Evolutionary conservation across 2,797 vertebrate species (phyloP).

Genomic region (Tolypeutes matacus): DNA sequence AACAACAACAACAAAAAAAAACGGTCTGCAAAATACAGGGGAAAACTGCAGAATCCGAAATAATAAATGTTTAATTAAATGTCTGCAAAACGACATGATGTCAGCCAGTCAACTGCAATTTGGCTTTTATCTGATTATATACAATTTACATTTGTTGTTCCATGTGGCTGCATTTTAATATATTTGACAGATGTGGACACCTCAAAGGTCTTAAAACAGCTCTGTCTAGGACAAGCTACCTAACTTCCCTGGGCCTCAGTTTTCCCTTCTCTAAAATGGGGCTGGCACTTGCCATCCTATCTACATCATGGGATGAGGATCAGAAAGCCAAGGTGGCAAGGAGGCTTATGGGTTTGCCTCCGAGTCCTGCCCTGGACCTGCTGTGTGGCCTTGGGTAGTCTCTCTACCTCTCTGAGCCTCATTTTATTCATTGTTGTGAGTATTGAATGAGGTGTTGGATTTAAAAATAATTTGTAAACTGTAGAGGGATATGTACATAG

Average conservation of each 20-base stretch:
- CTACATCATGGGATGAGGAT: background rate
- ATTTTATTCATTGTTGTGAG: background rate
- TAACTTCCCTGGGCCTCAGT: conserved; percentile 57
- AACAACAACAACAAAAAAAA: conserved; percentile 66
- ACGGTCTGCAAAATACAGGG: background rate
- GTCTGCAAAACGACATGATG: conserved; percentile 77
- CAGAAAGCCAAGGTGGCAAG: background rate
- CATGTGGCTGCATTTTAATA: conserved; percentile 72
- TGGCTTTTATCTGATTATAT: conserved; percentile 78
- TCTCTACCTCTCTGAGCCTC: conserved; percentile 53
- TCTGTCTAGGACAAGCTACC: conserved; percentile 8
- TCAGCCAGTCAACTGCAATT: conserved; percentile 74
- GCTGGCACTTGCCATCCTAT: background rate
- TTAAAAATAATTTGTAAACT: background rate
- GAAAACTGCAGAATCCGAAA: conserved; percentile 79
- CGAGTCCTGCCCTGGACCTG: background rate
- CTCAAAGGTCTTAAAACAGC: conserved; percentile 50
- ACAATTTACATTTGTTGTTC: conserved; percentile 75
- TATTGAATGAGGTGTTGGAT: background rate
- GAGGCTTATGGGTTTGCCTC: background rate
- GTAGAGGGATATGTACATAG: background rate
- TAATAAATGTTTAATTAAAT: conserved; percentile 85
- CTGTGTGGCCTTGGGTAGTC: background rate
- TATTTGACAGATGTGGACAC: conserved; percentile 27
- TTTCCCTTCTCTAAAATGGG: conserved; percentile 54